A percentile compares a stretch with the other conserved stretches of the same genome.
Conservation (phyloP, 2,113 vertebrate genomes). For the Bungarus multicinctus region DNA sequence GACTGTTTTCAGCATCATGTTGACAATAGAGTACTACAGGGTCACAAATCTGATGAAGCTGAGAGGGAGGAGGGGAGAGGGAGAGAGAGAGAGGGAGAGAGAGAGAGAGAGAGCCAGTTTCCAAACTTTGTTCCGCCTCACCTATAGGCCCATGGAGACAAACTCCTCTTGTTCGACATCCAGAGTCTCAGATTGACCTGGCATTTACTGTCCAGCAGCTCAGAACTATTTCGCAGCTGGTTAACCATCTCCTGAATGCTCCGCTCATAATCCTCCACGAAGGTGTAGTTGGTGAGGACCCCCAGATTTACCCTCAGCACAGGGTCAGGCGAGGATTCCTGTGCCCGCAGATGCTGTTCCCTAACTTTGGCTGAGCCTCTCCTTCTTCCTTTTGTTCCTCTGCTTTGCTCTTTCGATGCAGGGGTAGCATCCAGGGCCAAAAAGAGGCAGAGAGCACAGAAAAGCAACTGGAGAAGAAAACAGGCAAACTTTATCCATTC, state of each 20-base stretch:
- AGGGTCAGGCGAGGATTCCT: slow-evolving; percentile 52
- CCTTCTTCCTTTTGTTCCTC: slow-evolving; percentile 63
- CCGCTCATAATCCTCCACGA: slow-evolving; percentile 76
- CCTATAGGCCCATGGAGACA: slow-evolving; percentile 86
- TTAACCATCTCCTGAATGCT: slow-evolving; percentile 80
- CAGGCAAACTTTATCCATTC: background rate
- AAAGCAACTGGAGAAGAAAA: slow-evolving; percentile 61
- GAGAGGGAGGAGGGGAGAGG: background rate
- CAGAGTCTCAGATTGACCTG: slow-evolving; percentile 81
- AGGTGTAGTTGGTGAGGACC: slow-evolving; percentile 51
- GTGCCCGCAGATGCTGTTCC: slow-evolving; percentile 32
- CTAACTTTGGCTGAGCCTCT: slow-evolving; percentile 49
- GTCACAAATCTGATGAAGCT: background rate
- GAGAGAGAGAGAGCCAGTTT: background rate
- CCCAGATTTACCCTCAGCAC: slow-evolving; percentile 52
- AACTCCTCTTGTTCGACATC: slow-evolving; percentile 80
- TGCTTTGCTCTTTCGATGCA: slow-evolving; percentile 56
- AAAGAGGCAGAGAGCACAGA: slow-evolving; percentile 67
- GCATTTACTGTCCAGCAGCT: slow-evolving; percentile 70
- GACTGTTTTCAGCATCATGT: background rate
- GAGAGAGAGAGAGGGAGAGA: background rate
- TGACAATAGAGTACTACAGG: background rate
- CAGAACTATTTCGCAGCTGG: slow-evolving; percentile 77
- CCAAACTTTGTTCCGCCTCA: slow-evolving; percentile 38
- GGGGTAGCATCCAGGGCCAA: slow-evolving; percentile 39